Conservation (phyloP, 1,140 invertebrate genomes). For the Adoxophyes honmai region DNA sequence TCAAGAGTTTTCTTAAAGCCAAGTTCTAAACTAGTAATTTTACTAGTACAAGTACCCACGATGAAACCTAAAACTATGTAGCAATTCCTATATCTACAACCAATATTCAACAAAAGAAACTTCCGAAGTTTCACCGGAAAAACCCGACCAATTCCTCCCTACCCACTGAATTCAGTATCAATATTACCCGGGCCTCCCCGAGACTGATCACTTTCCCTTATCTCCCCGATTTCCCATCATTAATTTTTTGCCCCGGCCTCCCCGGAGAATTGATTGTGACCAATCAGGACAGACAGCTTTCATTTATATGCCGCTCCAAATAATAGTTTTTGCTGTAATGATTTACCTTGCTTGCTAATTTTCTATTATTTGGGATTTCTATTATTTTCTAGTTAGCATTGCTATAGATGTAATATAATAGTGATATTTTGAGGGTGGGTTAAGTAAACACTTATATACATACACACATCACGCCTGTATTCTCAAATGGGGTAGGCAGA, state of each 20-base stretch:
- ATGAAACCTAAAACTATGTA: too few relatives aligned
- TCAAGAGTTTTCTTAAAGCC: too few relatives aligned
- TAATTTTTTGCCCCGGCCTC: conserved; percentile 51
- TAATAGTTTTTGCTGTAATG: conserved; percentile 18
- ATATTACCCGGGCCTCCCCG: conserved; percentile 35
- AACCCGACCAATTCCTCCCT: neutral
- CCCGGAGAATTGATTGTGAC: conserved; percentile 48
- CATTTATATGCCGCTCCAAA: conserved; percentile 38
- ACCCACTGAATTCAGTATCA: conserved; percentile 31
- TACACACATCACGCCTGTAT: too few relatives aligned
- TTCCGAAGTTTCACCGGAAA: neutral
- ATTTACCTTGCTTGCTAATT: conserved; percentile 12
- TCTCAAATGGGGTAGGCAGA: too few relatives aligned
- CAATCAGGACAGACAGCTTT: conserved; percentile 46
- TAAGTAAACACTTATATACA: too few relatives aligned
- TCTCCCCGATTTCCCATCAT: conserved; percentile 53
- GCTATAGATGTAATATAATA: too few relatives aligned
- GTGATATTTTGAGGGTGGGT: too few relatives aligned
- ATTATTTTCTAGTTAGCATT: too few relatives aligned
- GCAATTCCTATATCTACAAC: neutral
- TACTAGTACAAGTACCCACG: too few relatives aligned
- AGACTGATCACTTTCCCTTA: conserved; percentile 42
- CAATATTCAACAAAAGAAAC: neutral
- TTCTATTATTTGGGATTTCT: neutral
- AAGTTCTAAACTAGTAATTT: too few relatives aligned